phyloP scores from a whole-genome alignment of 1,140 invertebrate genomes.

The Tetragonula clypearis region DNA sequence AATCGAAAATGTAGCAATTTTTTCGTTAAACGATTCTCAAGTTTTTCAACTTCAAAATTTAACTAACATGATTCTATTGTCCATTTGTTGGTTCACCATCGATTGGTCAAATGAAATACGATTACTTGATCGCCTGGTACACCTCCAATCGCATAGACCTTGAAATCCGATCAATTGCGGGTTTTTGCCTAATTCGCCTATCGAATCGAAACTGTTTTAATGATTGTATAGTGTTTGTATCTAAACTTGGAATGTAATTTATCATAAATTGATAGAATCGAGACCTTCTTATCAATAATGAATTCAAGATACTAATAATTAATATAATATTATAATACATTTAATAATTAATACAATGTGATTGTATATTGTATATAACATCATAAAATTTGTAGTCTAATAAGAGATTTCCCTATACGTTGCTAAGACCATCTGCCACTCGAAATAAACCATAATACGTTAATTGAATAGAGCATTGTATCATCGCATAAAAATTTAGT shows the following conservation, averaged over 20 bases:
- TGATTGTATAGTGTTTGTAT: background rate
- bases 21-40: constrained; percentile 2
- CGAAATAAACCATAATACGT: background rate
- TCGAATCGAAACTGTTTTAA: background rate
- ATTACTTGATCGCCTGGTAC: constrained; percentile 24
- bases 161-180: constrained; percentile 31
- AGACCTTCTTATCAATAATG: no score
- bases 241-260: background rate
- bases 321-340: no score
- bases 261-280: background rate
- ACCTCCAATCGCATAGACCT: constrained; percentile 2
- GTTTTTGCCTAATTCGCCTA: constrained; percentile 17
- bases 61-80: constrained; percentile 19
- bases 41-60: constrained; percentile 19
- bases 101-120: constrained; percentile 44
- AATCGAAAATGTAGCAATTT: background rate
- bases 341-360: no score
- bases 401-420: no score
- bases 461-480: background rate
- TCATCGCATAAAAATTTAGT: no score
- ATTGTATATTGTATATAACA: no score
- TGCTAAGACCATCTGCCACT: no score
- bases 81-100: constrained; percentile 27
- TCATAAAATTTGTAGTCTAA: no score
- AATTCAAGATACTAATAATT: no score